Evolutionary conservation across 2,113 vertebrate species (phyloP).

Genomic region (Paratilapia polleni): DNA sequence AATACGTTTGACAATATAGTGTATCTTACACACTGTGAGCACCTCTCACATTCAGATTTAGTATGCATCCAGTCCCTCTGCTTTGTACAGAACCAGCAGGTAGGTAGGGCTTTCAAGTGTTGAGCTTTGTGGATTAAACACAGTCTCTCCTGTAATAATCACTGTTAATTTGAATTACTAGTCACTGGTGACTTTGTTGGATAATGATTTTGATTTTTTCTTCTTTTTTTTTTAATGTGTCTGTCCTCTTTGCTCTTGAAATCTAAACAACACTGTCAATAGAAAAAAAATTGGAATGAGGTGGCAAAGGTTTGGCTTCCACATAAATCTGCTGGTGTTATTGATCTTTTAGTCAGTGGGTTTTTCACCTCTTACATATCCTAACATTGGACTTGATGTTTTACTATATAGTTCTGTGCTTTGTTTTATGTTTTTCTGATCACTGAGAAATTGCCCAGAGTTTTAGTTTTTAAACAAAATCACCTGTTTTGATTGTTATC

Average conservation of each 20-base stretch:
- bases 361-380: slow-evolving; percentile 39
- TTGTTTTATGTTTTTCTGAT: slow-evolving; percentile 27
- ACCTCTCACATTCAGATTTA: background rate
- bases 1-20: too few relatives aligned
- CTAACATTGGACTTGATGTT: slow-evolving; percentile 41
- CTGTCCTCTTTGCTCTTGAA: slow-evolving; percentile 18
- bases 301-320: slow-evolving; percentile 27
- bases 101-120: background rate
- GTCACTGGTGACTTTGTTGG: background rate
- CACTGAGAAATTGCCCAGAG: slow-evolving; percentile 1
- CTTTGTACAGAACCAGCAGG: background rate
- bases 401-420: slow-evolving; percentile 24
- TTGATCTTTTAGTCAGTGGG: slow-evolving; percentile 35
- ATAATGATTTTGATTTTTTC: slow-evolving; percentile 6
- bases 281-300: background rate
- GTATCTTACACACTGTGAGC: background rate
- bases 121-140: slow-evolving; percentile 9
- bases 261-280: slow-evolving; percentile 27
- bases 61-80: background rate
- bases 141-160: background rate
- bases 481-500: background rate
- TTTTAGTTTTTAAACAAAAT: background rate
- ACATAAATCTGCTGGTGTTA: slow-evolving; percentile 39
- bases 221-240: slow-evolving; percentile 7
- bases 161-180: slow-evolving; percentile 23